These are phyloP conservation scores for Clusia tigrina DNA, from an alignment of 2,888 invertebrate species.

Conservation along the genomic window DNA sequence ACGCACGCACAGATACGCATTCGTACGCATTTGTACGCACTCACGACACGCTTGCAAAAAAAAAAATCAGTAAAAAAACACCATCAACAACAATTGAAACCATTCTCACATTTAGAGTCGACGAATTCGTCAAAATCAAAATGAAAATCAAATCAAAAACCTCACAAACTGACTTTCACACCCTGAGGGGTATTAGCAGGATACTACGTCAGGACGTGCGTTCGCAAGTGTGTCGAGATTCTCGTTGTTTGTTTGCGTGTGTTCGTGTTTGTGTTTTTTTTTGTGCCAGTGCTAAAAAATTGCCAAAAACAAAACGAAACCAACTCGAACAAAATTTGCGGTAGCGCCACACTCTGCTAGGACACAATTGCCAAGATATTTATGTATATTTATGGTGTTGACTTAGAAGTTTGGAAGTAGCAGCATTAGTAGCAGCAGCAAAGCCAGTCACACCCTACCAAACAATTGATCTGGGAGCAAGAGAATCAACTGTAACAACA, in stretches of 20 bases:
- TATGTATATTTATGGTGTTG: conserved; percentile 22
- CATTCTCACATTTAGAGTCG: background rate
- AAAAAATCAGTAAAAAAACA: conserved; percentile 49
- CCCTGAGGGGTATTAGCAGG: conserved; percentile 58
- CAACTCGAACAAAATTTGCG: conserved; percentile 35
- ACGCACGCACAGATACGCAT: conserved; percentile 19
- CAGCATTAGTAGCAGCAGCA: background rate
- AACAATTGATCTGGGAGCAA: too few relatives aligned
- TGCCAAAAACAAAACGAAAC: conserved; percentile 42
- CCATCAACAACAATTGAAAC: background rate
- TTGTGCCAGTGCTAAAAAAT: conserved; percentile 36
- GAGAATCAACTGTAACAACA: conserved; percentile 1
- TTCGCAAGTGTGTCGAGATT: conserved; percentile 38
- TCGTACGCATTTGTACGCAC: conserved; percentile 33
- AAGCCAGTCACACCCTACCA: too few relatives aligned
- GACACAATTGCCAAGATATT: conserved; percentile 49
- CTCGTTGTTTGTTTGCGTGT: conserved; percentile 6
- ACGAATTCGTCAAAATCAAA: conserved; percentile 54
- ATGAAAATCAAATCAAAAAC: conserved; percentile 50
- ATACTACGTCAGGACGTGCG: conserved; percentile 41
- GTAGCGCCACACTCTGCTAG: background rate
- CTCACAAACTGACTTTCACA: conserved; percentile 55
- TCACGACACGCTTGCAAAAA: conserved; percentile 48
- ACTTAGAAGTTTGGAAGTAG: conserved; percentile 19
- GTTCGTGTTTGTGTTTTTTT: conserved; percentile 9